Conservation (phyloP, 2,113 vertebrate species). For the Ceuthmochares aereus region DNA sequence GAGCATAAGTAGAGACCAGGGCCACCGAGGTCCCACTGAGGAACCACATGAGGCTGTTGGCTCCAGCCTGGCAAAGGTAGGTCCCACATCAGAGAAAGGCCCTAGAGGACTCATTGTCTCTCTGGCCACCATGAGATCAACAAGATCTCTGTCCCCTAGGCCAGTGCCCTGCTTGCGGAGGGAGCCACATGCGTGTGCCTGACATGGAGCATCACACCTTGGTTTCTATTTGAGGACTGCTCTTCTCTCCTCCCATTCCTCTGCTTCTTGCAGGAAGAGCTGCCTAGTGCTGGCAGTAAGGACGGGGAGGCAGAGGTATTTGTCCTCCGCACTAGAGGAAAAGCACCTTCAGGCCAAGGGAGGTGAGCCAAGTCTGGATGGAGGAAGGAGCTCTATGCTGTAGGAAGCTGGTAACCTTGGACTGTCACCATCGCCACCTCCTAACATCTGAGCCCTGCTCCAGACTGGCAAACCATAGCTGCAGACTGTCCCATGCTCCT, state of each 20-base stretch:
- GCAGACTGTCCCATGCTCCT: neutral
- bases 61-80: neutral
- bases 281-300: neutral
- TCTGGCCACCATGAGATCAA: neutral
- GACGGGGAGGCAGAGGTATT: neutral
- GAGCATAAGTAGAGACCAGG: neutral
- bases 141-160: neutral
- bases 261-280: neutral
- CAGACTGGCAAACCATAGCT: neutral
- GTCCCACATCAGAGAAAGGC: neutral
- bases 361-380: neutral
- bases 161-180: neutral
- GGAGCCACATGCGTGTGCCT: neutral
- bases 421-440: neutral
- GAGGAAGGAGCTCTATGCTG: neutral
- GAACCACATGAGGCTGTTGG: accelerated
- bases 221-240: neutral
- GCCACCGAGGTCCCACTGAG: neutral
- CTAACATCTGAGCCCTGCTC: neutral
- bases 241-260: neutral
- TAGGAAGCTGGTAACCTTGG: neutral
- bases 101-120: accelerated
- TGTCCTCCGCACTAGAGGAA: neutral
- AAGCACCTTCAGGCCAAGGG: neutral
- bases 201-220: neutral